Evolutionary conservation across 37 sponge, comb jelly and placozoan species (phyloP), one percentile per base, ranked within the genome.

Genomic region (Ephydatia muelleri): DNA sequence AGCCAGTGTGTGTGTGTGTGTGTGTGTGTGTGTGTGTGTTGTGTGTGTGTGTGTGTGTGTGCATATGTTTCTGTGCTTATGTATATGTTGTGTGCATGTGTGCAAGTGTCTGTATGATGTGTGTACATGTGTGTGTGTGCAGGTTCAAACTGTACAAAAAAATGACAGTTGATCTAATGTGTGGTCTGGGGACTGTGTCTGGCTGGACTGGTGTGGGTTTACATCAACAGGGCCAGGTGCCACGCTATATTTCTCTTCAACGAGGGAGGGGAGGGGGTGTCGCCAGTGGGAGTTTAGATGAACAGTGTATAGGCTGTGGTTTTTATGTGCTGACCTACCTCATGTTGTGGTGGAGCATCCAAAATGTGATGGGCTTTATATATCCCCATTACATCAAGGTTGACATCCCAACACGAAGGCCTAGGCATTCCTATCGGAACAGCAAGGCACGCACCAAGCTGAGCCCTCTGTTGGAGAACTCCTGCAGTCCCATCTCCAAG

Each of bases 401-500:
- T 25, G 84, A 83, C 29, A 66, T 38, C 9, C 78, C 85, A 28
- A 30, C 49, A 25, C 33, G 39, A 26, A 80, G 65, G 35, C 80
- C 67, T 5, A 9, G 84, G 23, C 29, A 37, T 16, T 32, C 49
- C 28, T 47, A 33, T 2, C 72, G 68, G 35, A 78, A 78, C 35
- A 76, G 83, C 77, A 88, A 78, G 67, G 83, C 89, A 12, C 78
- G 89, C 0, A 82, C 89, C 14, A 76, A 83, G 25, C 89, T 88
- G 67, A 88, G 83, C 78, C 89, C 89, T 49, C 84, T 88, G 11
- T 79, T 88, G 66, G 89, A 88, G 74, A 88, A 88, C 38, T 67
- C 85, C 11, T 85, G 79, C 36, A 78, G 79, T 67, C 85, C 85
- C 31, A 78, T 85, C 43, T 31, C 78, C 34, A 85, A 78, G 49